These are phyloP conservation scores for Allobates femoralis DNA, from an alignment of 2,797 vertebrate genomes.

Conservation along the genomic window DNA sequence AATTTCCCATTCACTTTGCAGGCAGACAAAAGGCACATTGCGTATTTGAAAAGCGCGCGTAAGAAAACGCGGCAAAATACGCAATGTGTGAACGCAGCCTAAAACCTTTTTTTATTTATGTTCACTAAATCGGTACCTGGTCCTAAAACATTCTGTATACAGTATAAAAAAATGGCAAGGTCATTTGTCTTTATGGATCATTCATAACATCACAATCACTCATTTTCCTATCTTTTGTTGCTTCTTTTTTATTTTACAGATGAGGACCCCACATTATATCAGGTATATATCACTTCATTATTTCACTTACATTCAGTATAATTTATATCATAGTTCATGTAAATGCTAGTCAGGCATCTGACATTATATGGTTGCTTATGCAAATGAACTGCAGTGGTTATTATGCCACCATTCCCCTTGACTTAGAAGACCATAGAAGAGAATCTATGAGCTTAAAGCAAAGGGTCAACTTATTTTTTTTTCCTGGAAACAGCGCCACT, in stretches of 20 bases:
- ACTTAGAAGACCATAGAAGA: background rate
- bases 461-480: no score
- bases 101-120: no score
- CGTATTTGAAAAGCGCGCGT: no score
- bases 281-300: conserved; percentile 23
- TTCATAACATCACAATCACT: no score
- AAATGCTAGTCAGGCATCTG: background rate
- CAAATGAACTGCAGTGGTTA: background rate
- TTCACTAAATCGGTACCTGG: background rate
- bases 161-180: background rate
- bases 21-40: no score
- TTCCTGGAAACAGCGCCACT: background rate
- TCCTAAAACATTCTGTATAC: background rate
- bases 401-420: no score
- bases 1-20: no score
- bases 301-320: background rate
- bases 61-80: no score
- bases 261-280: conserved; percentile 42
- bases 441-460: background rate
- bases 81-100: no score
- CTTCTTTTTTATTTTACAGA: conserved; percentile 17
- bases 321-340: no score
- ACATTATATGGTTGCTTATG: background rate
- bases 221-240: background rate
- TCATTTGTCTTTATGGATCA: background rate